Evolutionary conservation across 1,140 invertebrate genomes (phyloP).

Genomic region (Agrypnia vestita): DNA sequence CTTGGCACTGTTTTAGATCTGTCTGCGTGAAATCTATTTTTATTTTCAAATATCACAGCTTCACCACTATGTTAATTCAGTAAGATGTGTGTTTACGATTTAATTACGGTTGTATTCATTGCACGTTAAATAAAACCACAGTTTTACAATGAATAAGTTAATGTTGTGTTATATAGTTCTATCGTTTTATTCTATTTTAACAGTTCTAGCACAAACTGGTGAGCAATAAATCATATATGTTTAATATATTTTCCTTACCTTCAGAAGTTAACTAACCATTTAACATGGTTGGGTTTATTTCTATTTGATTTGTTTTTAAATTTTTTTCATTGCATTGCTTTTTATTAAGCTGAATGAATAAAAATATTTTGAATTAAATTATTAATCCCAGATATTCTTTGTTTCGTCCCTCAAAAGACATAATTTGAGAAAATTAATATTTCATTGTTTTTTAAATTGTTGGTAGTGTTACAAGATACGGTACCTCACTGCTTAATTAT

Average conservation of each 20-base stretch:
- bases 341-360: too few relatives aligned
- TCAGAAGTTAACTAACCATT: neutral
- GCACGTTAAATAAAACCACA: neutral
- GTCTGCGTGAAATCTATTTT: constrained; percentile 15
- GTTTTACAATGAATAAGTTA: constrained; percentile 8
- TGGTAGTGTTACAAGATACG: too few relatives aligned
- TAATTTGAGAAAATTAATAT: too few relatives aligned
- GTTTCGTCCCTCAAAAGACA: too few relatives aligned
- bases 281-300: constrained; percentile 5
- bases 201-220: constrained; percentile 30
- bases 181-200: neutral
- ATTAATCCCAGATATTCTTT: too few relatives aligned
- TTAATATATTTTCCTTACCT: neutral
- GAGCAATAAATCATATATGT: constrained; percentile 19
- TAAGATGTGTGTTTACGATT: neutral
- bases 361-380: too few relatives aligned
- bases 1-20: neutral
- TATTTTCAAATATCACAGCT: neutral
- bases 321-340: neutral
- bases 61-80: neutral
- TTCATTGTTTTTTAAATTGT: too few relatives aligned
- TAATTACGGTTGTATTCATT: neutral
- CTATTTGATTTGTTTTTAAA: neutral
- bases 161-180: neutral
- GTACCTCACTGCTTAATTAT: too few relatives aligned